Evolutionary conservation across 2,797 vertebrate genomes (phyloP), one percentile per base, ranked within the genome.

Genomic region (Spinus olivaceus): DNA sequence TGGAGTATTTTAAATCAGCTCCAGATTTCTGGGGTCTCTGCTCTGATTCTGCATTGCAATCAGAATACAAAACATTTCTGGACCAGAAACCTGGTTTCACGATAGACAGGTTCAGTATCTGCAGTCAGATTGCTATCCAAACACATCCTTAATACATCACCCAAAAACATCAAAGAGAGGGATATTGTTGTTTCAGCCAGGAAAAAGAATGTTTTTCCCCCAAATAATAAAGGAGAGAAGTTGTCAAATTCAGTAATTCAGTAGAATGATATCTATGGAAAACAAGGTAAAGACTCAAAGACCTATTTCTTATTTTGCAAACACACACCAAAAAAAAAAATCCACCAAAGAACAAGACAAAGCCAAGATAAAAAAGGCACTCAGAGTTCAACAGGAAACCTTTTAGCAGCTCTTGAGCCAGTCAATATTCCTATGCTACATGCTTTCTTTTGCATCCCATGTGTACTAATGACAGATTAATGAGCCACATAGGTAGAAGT

Each of bases 381-480:
- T 39, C 42, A 17, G 18, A 72, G 14, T 84, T 33, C 66, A 91
- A 83, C 50, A 59, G 35, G 53, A 89, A 93, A 87, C 56, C 88
- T 20, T 47, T 95, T 77, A 94, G 76, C 32, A 28, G 54, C 76
- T 90, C 83, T 95, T 86, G 57, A 95, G 70, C 21, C 59, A 82
- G 67, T 66, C 86, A 92, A 14, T 92, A 88, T 69, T 97, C 16
- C 63, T 63, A 10, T 39, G 72, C n/a, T 76, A 51, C 49, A 14
- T 30, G 10, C 70, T 92, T 95, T 61, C 74, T 90, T 92, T 72
- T 72, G 42, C 64, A 81, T 81, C 84, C 59, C 30, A 2, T 76
- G 61, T 71, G 92, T 94, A 88, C 73, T 96, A 97, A 96, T 95
- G 90, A 95, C 79, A 94, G 90, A 92, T 93, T 93, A 96, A 88